phyloP scores from a whole-genome alignment of 1,140 invertebrate genomes.

The Eciton burchellii region DNA sequence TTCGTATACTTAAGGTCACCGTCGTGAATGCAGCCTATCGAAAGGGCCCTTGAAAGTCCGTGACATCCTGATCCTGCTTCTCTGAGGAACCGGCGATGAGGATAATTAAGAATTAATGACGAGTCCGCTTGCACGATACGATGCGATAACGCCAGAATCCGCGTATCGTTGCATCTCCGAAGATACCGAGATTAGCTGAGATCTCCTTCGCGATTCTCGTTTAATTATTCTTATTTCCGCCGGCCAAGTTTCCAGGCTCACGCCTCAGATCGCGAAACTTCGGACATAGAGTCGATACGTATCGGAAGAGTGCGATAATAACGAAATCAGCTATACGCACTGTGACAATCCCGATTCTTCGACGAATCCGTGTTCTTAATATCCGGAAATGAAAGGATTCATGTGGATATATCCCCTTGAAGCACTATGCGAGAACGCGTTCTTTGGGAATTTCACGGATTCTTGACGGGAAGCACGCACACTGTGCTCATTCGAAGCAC shows the following conservation, averaged over 20 bases:
- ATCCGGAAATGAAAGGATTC: constrained; percentile 28
- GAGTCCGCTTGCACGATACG: neutral
- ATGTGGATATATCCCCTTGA: constrained; percentile 31
- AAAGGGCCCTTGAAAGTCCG: too few species aligned
- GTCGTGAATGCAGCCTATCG: too few species aligned
- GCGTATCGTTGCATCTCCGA: neutral
- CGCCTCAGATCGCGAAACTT: constrained; percentile 27
- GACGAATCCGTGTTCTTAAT: constrained; percentile 9
- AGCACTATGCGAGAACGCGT: constrained; percentile 36
- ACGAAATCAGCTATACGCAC: constrained; percentile 24
- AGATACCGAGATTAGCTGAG: constrained; percentile 6
- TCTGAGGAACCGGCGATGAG: too few species aligned
- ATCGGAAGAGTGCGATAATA: constrained; percentile 52
- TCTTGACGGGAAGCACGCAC: constrained; percentile 26
- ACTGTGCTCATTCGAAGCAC: constrained; percentile 29
- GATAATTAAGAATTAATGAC: neutral
- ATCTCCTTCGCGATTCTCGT: constrained; percentile 35
- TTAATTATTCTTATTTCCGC: constrained; percentile 49
- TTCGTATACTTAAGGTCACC: too few species aligned
- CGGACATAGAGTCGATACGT: constrained; percentile 46
- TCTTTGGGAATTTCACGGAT: constrained; percentile 35
- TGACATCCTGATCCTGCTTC: too few species aligned
- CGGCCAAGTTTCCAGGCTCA: constrained; percentile 27
- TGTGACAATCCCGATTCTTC: neutral
- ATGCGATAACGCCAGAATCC: neutral